phyloP scores from a whole-genome alignment of 2,797 vertebrate species.

The Mormyrus hasselquistii region DNA sequence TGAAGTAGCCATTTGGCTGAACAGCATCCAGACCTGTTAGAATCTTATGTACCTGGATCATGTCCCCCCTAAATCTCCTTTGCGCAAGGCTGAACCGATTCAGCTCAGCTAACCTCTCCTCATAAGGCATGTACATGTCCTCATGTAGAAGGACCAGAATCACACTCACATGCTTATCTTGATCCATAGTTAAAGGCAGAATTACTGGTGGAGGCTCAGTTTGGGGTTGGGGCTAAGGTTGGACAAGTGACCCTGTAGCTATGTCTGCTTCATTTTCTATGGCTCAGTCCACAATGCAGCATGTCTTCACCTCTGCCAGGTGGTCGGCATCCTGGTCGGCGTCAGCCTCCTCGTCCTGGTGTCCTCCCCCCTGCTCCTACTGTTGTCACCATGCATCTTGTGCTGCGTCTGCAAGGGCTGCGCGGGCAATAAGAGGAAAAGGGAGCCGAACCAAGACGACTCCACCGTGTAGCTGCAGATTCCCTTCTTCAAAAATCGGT shows the following conservation, averaged over 20 bases:
- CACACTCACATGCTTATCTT: not conserved
- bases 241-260: not conserved
- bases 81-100: too few species aligned
- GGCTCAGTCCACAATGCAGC: not conserved
- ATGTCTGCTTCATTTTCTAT: not conserved
- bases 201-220: not conserved
- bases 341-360: not conserved
- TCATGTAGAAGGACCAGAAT: not conserved
- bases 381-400: not conserved
- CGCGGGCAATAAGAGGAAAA: not conserved
- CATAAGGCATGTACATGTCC: too few species aligned
- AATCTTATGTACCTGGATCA: too few species aligned
- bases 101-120: too few species aligned
- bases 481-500: not conserved
- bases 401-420: constrained; percentile 1
- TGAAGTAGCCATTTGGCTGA: too few species aligned
- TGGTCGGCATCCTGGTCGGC: not conserved
- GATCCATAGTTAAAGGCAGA: not conserved
- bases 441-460: not conserved
- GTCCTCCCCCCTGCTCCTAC: not conserved
- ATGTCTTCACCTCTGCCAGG: not conserved
- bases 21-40: too few species aligned
- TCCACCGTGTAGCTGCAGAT: not conserved
- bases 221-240: not conserved
- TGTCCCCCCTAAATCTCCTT: too few species aligned